Base-by-base conservation (phyloP, 1,140 invertebrate species). In the Bombus balteatus region DNA sequence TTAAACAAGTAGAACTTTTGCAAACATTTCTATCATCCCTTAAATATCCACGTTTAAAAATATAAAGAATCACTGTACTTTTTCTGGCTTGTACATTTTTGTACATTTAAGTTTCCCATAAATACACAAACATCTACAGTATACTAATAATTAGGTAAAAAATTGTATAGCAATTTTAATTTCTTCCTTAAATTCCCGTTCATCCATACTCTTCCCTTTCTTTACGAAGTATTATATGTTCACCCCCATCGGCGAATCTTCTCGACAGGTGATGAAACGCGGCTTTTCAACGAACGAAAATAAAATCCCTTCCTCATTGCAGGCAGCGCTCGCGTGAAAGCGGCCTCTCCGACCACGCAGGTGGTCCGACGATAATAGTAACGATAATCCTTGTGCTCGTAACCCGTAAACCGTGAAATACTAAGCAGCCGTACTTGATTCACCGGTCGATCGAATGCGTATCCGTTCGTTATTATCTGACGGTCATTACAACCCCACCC, bases 341-440 rank as follows among this genome's bases (percentile, higher is more conserved):
- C 43, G 37, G 65, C 66, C n/a, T 70, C 53, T 13, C 15, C 15
- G 28, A 28, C 83, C 41, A 85, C 86, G 78, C 86, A 85, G 86
- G 86, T 87, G 86, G 85, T 89, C 82, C 86, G 39, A 25, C 70
- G 78, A 85, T 85, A 85, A 81, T 74, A 68, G 78, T 81, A 81
- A 85, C 71, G 73, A 85, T 85, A 81, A 85, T 85, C 78, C 83
- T 81, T 71, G 79, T 39, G 66, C 76, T 83, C 62, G 75, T 82
- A 80, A 78, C 79, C 79, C 85, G 76, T 88, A 83, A 77, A 82
- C 84, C 85, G 85, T 88, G 85, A 88, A 88, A 87, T 87, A 86
- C 80, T 88, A 78, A 88, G 80, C 85, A 83, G 34, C 82, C 83
- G 59, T 39, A 66, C 25, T 59, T 87, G 83, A 87, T 87, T 85